Evolutionary conservation across 2,888 invertebrate genomes (phyloP).

Genomic region (Tholera decimalis): DNA sequence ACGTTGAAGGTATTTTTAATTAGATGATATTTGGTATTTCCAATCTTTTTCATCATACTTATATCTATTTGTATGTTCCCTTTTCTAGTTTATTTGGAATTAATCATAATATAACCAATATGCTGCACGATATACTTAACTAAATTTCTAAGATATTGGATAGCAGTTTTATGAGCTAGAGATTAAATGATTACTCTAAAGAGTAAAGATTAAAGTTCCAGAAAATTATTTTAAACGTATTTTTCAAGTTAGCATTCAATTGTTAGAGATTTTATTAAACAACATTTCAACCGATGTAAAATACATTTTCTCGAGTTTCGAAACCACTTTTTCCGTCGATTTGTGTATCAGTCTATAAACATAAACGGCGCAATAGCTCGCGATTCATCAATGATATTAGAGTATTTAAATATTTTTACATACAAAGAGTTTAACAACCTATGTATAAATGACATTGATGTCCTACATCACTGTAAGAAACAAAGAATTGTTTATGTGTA

Average conservation of each 20-base stretch:
- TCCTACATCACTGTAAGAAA: conserved; percentile 3
- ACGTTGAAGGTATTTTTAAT: not conserved
- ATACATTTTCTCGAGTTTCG: too few relatives aligned
- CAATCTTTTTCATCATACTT: not conserved
- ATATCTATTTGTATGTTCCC: too few relatives aligned
- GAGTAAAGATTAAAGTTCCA: not conserved
- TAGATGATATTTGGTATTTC: not conserved
- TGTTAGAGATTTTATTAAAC: too few relatives aligned
- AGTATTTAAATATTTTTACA: conserved; percentile 29
- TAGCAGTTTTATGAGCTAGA: not conserved
- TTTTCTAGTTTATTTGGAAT: not conserved
- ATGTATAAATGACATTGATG: conserved; percentile 28
- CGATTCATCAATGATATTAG: conserved; percentile 17
- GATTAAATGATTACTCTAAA: not conserved
- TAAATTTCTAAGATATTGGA: not conserved
- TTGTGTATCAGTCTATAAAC: conserved; percentile 2
- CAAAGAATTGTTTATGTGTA: conserved; percentile 26
- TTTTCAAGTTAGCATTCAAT: not conserved
- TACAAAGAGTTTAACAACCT: conserved; percentile 45
- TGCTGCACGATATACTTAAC: not conserved
- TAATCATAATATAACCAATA: not conserved
- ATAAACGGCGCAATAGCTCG: conserved; percentile 12
- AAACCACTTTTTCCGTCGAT: conserved; percentile 4
- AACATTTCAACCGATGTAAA: not conserved
- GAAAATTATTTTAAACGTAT: not conserved